phyloP scores from a whole-genome alignment of 2,888 invertebrate genomes.

The Mythimna lalbum region DNA sequence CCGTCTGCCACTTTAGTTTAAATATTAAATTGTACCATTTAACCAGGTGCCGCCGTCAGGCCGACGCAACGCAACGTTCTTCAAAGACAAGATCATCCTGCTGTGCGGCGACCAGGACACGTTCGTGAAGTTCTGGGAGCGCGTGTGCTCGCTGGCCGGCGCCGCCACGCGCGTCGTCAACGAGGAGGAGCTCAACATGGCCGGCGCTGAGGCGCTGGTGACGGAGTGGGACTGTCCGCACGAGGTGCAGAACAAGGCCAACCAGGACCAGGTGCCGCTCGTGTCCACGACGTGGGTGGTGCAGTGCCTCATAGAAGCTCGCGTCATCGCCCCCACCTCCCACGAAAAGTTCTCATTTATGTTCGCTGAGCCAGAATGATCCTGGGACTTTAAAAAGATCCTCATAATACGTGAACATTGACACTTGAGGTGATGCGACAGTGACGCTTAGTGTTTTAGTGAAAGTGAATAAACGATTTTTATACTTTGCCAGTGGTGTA shows the following conservation, averaged over 20 bases:
- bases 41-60: constrained; percentile 78
- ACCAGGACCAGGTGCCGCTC: constrained; percentile 91
- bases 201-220: constrained; percentile 89
- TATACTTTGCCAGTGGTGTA: constrained; percentile 27
- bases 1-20: too few relatives aligned
- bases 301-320: constrained; percentile 92
- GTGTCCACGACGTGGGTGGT: constrained; percentile 93
- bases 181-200: constrained; percentile 86
- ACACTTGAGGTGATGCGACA: constrained; percentile 78
- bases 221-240: constrained; percentile 92
- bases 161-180: constrained; percentile 86
- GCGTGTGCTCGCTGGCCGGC: constrained; percentile 91
- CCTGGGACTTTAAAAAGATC: constrained; percentile 87
- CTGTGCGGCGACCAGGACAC: constrained; percentile 89
- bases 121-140: constrained; percentile 91
- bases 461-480: constrained; percentile 59
- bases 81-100: constrained; percentile 87
- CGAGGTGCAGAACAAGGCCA: constrained; percentile 89
- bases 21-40: background rate
- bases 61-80: constrained; percentile 81
- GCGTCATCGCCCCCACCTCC: constrained; percentile 84
- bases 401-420: constrained; percentile 88
- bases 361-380: constrained; percentile 89
- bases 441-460: constrained; percentile 66
- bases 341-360: constrained; percentile 90